Evolutionary conservation across 2,113 vertebrate genomes (phyloP).

Genomic region (Pyrgilauda ruficollis): DNA sequence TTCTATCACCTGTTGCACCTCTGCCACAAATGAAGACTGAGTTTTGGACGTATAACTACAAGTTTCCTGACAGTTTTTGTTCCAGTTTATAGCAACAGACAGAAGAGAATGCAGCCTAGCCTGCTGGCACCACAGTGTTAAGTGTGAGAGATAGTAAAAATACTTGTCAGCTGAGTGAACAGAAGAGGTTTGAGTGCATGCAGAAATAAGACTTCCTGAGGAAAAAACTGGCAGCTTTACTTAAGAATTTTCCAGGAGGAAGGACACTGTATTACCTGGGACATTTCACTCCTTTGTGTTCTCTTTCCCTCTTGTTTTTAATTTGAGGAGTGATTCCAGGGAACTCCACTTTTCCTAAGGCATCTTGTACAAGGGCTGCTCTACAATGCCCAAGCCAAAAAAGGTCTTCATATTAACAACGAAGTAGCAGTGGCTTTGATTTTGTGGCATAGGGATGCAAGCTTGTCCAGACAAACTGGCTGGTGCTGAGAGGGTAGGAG

Average conservation of each 20-base stretch:
- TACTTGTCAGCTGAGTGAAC: neutral
- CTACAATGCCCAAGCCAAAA: neutral
- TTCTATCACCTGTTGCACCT: neutral
- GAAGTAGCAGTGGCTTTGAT: neutral
- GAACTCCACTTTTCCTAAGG: neutral
- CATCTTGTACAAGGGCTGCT: neutral
- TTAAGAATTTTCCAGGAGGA: neutral
- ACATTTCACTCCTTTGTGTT: neutral
- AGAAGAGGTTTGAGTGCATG: neutral
- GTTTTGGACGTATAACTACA: neutral
- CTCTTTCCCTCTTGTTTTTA: neutral
- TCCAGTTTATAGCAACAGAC: neutral
- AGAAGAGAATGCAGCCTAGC: neutral
- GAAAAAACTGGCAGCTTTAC: neutral
- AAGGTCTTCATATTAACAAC: neutral
- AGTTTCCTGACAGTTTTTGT: conserved; percentile 1
- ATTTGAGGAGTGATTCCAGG: neutral
- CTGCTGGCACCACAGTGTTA: neutral
- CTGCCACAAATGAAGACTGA: neutral
- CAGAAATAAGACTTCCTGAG: neutral
- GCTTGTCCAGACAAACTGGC: neutral
- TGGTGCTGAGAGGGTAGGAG: neutral
- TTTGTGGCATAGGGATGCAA: neutral
- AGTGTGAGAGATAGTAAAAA: neutral
- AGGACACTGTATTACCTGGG: neutral